Base-by-base conservation (phyloP, 2,888 invertebrate species). In the Drosophila lacicola region DNA sequence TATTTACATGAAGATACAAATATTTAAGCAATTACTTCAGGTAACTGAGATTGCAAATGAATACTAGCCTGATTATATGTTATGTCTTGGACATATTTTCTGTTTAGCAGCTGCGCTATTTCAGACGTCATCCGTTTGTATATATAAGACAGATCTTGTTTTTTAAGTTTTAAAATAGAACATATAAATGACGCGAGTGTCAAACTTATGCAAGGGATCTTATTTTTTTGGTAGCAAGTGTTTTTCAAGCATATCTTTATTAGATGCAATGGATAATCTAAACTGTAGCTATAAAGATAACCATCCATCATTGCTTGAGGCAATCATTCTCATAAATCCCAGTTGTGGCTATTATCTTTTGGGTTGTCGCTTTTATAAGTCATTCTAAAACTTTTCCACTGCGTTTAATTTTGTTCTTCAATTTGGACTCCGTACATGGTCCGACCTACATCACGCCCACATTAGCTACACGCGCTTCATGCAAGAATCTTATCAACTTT, bases 341-440 rank as follows among this genome's bases (percentile, higher is more conserved):
- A 49, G 39, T 37, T 41, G 13, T 55, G 11, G 46, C 37, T 46
- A 75, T 55, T 19, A n/a, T n/a, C 21, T 21, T 56, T 47, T 36
- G 63, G 37, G 50, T 64, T 57, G 39, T 46, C 45, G 58, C 10
- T 47, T 41, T 47, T 46, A 66, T 58, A 50, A 55, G 49, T 62
- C 46, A 29, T 50, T 21, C 49, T 17, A 36, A 69, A 82, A 79
- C 47, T 82, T 80, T 78, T 81, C 80, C 86, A 81, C 45, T 70
- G 49, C 6, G 19, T 39, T 25, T 44, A 17, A 17, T 17, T 13
- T 11, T 19, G 19, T 37, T 10, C 21, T 6, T 50, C 36, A 5
- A 14, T 45, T 36, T 34, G 29, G 17, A 55, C 46, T 41, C 14
- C 34, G 49, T 49, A 61, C 44, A 62, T 62, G 57, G 73, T 69